These are phyloP conservation scores for Cinclus mexicanus DNA, from an alignment of 2,113 vertebrate species.

Conservation along the genomic window DNA sequence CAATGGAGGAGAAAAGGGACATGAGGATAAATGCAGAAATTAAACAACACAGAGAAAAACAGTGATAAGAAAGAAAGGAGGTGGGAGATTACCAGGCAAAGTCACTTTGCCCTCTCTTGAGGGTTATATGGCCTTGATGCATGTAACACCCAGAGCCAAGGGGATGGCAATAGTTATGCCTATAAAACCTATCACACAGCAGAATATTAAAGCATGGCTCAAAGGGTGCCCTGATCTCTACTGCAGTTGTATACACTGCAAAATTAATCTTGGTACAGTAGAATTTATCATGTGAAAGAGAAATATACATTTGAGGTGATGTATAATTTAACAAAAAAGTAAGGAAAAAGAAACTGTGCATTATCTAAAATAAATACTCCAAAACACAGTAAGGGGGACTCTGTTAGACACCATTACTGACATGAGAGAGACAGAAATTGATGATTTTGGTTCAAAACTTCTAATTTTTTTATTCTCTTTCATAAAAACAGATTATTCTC, in stretches of 20 bases:
- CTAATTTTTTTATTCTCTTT: background rate
- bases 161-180: background rate
- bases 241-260: slow-evolving; percentile 43
- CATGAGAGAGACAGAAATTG: slow-evolving; percentile 57
- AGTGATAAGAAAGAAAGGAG: background rate
- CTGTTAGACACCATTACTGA: slow-evolving; percentile 67
- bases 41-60: background rate
- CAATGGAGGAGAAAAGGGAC: background rate
- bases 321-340: slow-evolving; percentile 70
- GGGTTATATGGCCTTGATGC: background rate
- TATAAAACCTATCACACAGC: background rate
- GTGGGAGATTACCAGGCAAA: background rate
- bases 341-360: slow-evolving; percentile 67
- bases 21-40: background rate
- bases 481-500: slow-evolving; percentile 4
- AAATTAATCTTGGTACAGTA: slow-evolving; percentile 71
- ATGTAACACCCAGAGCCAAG: slow-evolving; percentile 5
- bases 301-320: slow-evolving; percentile 72
- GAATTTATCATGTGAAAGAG: slow-evolving; percentile 75
- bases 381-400: slow-evolving; percentile 33
- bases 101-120: slow-evolving; percentile 32
- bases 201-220: background rate
- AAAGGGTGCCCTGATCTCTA: background rate
- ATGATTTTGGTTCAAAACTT: slow-evolving; percentile 62
- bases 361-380: slow-evolving; percentile 76